Conservation (phyloP, 1,140 invertebrate species). For the Cotesia vestalis region DNA sequence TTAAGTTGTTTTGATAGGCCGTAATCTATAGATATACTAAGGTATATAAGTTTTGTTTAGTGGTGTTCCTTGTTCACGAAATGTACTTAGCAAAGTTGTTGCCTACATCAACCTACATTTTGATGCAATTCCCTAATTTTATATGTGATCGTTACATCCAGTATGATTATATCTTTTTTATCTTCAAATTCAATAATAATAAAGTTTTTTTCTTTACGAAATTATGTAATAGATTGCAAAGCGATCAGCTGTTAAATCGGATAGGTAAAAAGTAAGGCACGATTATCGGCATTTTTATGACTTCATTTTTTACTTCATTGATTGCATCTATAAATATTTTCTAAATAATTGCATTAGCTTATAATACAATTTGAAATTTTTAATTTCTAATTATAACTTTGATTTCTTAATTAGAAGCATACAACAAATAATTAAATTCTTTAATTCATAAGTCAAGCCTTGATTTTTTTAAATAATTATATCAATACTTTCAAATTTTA, state of each 20-base stretch:
- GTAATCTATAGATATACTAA: background rate
- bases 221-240: slow-evolving; percentile 5
- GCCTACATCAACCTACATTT: slow-evolving; percentile 6
- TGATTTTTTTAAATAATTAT: too few relatives aligned
- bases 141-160: background rate
- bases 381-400: too few relatives aligned
- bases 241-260: slow-evolving; percentile 29
- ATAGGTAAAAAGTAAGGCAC: slow-evolving; percentile 28
- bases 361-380: too few relatives aligned
- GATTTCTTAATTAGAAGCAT: too few relatives aligned
- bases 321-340: slow-evolving; percentile 7
- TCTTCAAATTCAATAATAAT: background rate
- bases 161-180: background rate
- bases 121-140: background rate
- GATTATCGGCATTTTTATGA: slow-evolving; percentile 34
- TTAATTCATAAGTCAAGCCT: too few relatives aligned
- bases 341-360: background rate
- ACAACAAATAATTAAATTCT: too few relatives aligned
- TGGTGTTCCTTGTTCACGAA: slow-evolving; percentile 31
- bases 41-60: slow-evolving; percentile 17
- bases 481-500: too few relatives aligned
- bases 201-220: background rate
- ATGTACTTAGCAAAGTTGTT: slow-evolving; percentile 27
- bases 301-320: slow-evolving; percentile 29
- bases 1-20: too few relatives aligned